A percentile compares a stretch with the other conserved stretches of the same genome.
Conservation (phyloP, 2,113 vertebrate genomes). For the Tiliqua scincoides region DNA sequence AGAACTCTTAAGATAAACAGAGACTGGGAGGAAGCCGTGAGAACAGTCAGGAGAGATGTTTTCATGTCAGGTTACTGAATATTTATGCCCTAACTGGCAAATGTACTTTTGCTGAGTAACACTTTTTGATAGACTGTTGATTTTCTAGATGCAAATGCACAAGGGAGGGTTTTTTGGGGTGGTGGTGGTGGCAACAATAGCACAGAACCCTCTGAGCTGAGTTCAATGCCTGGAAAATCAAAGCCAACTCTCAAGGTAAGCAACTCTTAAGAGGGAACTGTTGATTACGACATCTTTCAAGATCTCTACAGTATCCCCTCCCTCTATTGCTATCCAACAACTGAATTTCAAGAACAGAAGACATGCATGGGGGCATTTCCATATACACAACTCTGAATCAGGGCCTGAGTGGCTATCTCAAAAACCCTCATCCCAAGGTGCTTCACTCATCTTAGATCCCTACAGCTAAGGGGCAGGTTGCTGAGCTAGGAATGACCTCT, state of each 20-base stretch:
- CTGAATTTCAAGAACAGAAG: neutral
- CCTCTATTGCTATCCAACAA: neutral
- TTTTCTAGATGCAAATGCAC: neutral
- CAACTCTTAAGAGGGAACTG: neutral
- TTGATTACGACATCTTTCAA: neutral
- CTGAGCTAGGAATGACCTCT: too few species aligned
- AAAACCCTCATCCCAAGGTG: neutral
- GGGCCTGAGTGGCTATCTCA: neutral
- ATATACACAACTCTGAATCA: neutral
- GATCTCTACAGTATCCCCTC: neutral
- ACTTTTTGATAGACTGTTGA: neutral
- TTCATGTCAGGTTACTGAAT: constrained; percentile 28
- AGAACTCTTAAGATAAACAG: constrained; percentile 19
- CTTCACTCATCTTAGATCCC: neutral
- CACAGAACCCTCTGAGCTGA: neutral
- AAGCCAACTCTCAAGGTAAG: neutral
- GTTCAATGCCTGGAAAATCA: neutral
- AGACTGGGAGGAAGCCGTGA: constrained; percentile 4
- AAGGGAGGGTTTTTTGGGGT: neutral
- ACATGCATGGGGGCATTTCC: neutral
- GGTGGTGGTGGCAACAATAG: neutral
- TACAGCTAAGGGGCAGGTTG: too few species aligned
- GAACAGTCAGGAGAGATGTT: constrained; percentile 11
- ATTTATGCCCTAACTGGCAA: constrained; percentile 44
- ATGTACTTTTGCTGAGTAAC: neutral